Evolutionary conservation across 2,797 vertebrate species (phyloP), one percentile per base, ranked within the genome.

Genomic region (Micropoecilia bifurca): DNA sequence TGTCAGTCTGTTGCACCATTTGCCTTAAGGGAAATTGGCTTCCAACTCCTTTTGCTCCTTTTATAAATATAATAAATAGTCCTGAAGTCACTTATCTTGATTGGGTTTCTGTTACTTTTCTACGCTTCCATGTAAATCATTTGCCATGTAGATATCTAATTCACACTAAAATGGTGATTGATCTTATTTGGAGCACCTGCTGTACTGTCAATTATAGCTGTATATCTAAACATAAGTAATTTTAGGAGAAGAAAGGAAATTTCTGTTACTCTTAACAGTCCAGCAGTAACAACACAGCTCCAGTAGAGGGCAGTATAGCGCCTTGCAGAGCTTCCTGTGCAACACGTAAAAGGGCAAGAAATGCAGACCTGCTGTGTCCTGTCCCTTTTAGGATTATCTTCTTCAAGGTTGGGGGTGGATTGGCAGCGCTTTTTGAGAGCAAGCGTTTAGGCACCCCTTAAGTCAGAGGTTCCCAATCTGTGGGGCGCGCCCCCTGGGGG

Each of bases 221-320:
- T 36, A 33, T 33, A 36, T 18, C 30, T 63, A 66, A 66, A 22
- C 33, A 39, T 30, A 2, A 30, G 57, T 59, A 59, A 16, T 59
- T 16, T 30, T 2, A 16, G 28, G 28, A 30, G n/a, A 30, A 59
- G 28, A 59, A 59, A 6, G 57, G 2, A 2, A 63, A 28, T 25
- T 41, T 68, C 5, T 12, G 8, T 25, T 20, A 13, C 6, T 5
- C 22, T 5, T 43, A 25, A 69, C 41, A 16, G 4, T 14, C 4
- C 30, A 13, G 5, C 6, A 33, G 20, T 16, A 41, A 13, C 16
- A 1, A 0, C 3, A 9, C 0, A 48, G 0, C 2, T 78, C 87
- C 91, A 85, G 0, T 59, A 92, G 93, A 83, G 87, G 88, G 89
- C 78, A 0, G 22, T 68, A 75, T 48, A 41, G 61, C 18, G 33